Conservation (phyloP, 2,888 invertebrate species). For the Folsomia manolachei region DNA sequence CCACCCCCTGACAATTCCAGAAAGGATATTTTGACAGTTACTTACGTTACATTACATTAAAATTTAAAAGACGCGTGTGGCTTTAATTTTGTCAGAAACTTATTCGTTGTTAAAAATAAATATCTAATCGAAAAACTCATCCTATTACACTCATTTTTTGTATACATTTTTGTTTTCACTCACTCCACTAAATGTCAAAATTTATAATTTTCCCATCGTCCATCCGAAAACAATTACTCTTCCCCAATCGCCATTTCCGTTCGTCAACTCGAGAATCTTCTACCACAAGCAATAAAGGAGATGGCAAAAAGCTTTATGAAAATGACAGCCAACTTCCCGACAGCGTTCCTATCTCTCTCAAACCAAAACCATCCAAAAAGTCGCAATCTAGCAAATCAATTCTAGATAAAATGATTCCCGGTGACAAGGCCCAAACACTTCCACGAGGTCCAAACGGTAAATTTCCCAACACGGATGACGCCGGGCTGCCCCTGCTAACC, state of each 20-base stretch:
- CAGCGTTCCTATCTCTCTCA: not conserved
- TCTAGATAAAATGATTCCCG: no score
- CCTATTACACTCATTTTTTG: not conserved
- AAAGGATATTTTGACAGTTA: not conserved
- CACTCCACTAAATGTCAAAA: not conserved
- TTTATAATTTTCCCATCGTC: not conserved
- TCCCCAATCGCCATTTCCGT: no score
- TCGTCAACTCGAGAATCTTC: not conserved
- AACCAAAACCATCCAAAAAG: not conserved
- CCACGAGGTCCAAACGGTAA: not conserved
- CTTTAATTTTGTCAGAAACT: no score
- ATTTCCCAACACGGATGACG: constrained; percentile 10
- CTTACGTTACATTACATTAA: no score
- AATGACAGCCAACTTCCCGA: no score
- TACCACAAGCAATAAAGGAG: not conserved
- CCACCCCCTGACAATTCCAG: not conserved
- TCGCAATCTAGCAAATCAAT: not conserved
- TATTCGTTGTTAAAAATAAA: no score
- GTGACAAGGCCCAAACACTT: not conserved
- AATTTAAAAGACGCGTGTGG: no score
- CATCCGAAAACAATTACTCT: not conserved
- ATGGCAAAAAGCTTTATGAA: not conserved
- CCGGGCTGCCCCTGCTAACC: constrained; percentile 20
- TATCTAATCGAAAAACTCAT: no score
- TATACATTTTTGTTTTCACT: not conserved